Evolutionary conservation across 2,113 vertebrate genomes (phyloP).

Genomic region (Myanophis thanlyinensis): DNA sequence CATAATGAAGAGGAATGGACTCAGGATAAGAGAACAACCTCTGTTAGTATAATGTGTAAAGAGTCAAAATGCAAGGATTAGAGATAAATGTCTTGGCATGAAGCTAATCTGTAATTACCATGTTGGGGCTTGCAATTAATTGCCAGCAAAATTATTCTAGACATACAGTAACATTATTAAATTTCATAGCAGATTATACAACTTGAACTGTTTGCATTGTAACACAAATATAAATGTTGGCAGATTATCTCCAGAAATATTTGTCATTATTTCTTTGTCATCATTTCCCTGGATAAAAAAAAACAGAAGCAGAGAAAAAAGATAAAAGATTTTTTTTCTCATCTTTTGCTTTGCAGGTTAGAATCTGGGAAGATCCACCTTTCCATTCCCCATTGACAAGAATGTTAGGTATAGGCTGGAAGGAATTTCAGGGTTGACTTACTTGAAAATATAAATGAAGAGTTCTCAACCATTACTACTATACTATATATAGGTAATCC

Average conservation of each 20-base stretch:
- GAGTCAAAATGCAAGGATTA: background rate
- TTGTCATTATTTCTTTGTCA: background rate
- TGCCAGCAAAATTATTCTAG: slow-evolving; percentile 14
- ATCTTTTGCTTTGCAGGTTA: background rate
- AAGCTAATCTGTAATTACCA: background rate
- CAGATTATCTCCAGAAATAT: background rate
- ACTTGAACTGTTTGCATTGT: slow-evolving; percentile 40
- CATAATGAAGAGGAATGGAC: background rate
- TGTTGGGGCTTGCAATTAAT: background rate
- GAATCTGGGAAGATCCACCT: background rate
- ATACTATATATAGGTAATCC: background rate
- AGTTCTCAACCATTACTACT: background rate
- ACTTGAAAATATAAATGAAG: background rate
- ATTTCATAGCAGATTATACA: slow-evolving; percentile 42
- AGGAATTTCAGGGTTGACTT: background rate
- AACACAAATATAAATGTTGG: background rate
- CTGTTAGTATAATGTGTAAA: background rate
- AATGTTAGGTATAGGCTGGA: background rate
- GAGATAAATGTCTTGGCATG: background rate
- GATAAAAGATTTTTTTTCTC: background rate
- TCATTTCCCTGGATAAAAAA: background rate
- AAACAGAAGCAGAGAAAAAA: background rate
- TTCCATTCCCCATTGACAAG: background rate
- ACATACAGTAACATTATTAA: background rate
- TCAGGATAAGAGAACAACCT: background rate